Evolutionary conservation across 2,113 vertebrate genomes (phyloP).

Genomic region (Cnemophilus loriae): DNA sequence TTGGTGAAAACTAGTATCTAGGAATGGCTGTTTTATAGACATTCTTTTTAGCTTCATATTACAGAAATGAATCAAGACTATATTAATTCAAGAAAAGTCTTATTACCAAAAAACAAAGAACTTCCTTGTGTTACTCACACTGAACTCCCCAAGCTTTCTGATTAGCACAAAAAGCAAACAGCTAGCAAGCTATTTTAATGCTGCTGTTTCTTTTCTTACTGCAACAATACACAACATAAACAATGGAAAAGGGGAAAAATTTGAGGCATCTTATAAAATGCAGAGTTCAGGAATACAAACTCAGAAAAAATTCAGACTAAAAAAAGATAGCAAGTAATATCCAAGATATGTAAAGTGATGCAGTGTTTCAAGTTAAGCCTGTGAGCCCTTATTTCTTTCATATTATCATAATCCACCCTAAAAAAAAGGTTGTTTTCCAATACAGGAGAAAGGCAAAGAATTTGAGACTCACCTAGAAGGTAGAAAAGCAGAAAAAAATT

Average conservation of each 20-base stretch:
- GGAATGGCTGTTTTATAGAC: constrained; percentile 43
- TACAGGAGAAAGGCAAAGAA: background rate
- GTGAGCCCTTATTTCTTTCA: background rate
- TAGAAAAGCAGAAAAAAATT: background rate
- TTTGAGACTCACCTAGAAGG: background rate
- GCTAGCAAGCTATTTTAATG: background rate
- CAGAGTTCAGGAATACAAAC: background rate
- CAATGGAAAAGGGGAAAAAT: background rate
- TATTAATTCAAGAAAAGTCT: constrained; percentile 52
- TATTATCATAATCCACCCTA: background rate
- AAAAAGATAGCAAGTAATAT: background rate
- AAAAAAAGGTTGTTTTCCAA: background rate
- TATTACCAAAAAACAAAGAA: constrained; percentile 28
- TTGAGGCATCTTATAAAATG: background rate
- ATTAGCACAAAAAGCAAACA: constrained; percentile 8
- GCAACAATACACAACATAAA: background rate
- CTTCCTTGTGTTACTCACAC: constrained; percentile 11
- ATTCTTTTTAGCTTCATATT: constrained; percentile 52
- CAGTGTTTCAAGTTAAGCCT: background rate
- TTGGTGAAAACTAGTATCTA: constrained; percentile 33
- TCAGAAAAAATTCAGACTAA: background rate
- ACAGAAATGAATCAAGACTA: constrained; percentile 52
- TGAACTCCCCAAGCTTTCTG: background rate
- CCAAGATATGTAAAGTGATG: background rate
- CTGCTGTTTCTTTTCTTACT: background rate